Base-by-base conservation (phyloP, 1,140 invertebrate genomes). In the Pectinophora gossypiella region DNA sequence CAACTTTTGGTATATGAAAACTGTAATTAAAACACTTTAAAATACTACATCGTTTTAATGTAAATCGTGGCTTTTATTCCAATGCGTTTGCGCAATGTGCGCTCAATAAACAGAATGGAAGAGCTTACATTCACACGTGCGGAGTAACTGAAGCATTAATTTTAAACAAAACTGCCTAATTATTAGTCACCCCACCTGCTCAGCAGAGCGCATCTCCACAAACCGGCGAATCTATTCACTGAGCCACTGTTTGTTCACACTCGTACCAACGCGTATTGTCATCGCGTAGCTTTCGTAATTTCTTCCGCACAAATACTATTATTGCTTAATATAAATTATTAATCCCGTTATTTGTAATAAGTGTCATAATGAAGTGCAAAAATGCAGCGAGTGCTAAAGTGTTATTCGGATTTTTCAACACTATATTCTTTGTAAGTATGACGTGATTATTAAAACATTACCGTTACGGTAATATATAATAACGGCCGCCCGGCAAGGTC, bases 161-260 rank as follows among this genome's bases (percentile, higher is more conserved):
- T 79, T 79, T 73, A 78, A 77, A 80, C 71, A 71, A 81, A 78
- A 83, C 73, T 76, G 64, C 66, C 74, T 78, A 82, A 86, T 87
- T 87, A 85, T 85, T 79, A 87, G 85, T 85, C 87, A 88, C 85
- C 87, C 87, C 85, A 85, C 70, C 85, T 89, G 82, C 67, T 57
- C 85, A 83, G 20, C 78, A 70, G 82, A 88, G 83, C 85, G 79
- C 82, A 78, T 89, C 85, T 89, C 87, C 87, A 79, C 73, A 80
- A 84, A 85, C 79, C 72, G 75, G 66, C 78, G 68, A 75, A 83
- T 74, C 74, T 83, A 83, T 86, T 86, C 83, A 78, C 63, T 54
- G 61, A 56, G 66, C 55, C 27, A 58, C 66, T 59, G 57, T 64
- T 67, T 78, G 68, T 73, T 72, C 76, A 73, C 67, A 63, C n/a